phyloP scores from a whole-genome alignment of 2,797 vertebrate species.

The Enteromius treurensis region DNA sequence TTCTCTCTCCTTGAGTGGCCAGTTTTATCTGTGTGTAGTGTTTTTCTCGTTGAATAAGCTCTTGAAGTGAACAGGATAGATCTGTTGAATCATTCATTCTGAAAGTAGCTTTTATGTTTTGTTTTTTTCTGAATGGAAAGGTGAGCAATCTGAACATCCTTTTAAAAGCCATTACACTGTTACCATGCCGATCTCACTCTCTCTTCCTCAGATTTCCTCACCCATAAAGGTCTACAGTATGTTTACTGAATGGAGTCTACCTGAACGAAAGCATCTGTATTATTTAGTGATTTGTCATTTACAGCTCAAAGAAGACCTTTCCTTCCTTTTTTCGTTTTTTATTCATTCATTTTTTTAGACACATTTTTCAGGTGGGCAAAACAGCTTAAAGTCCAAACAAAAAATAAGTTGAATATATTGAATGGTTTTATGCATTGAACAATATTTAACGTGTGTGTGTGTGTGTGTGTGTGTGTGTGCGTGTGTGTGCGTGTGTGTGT shows the following conservation, averaged over 20 bases:
- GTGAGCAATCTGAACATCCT: conserved; percentile 29
- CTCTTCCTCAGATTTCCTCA: neutral
- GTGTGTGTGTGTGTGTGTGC: no score
- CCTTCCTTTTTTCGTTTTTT: neutral
- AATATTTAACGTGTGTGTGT: neutral
- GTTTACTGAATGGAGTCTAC: conserved; percentile 31
- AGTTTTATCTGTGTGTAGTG: conserved; percentile 16
- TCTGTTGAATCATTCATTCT: conserved; percentile 54
- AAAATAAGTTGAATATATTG: neutral
- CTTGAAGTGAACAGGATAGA: conserved; percentile 42
- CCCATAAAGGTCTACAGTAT: conserved; percentile 8
- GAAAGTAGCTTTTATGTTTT: conserved; percentile 34
- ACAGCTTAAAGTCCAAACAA: neutral
- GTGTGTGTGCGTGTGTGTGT: no score
- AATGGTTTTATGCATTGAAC: neutral
- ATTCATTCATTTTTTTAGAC: conserved; percentile 1
- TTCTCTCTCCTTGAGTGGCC: conserved; percentile 26
- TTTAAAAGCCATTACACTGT: conserved; percentile 41
- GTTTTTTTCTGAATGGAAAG: conserved; percentile 48
- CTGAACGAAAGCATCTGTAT: conserved; percentile 19
- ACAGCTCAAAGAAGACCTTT: neutral
- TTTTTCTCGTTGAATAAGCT: conserved; percentile 36
- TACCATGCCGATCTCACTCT: neutral
- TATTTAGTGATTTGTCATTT: conserved; percentile 40
- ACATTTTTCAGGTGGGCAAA: neutral